Evolutionary conservation across 2,113 vertebrate genomes (phyloP).

Genomic region (Aleadryas rufinucha): DNA sequence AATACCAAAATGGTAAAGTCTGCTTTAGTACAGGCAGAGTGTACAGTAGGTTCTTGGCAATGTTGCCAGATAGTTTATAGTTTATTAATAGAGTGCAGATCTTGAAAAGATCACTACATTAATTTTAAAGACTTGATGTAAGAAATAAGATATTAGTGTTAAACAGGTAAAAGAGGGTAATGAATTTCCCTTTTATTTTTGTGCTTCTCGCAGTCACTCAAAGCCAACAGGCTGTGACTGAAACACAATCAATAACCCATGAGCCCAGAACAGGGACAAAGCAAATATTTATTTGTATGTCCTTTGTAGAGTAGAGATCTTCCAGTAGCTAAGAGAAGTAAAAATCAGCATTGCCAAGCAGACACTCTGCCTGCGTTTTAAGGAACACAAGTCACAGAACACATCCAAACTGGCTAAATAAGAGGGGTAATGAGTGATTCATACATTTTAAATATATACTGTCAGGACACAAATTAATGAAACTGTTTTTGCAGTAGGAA

Average conservation of each 20-base stretch:
- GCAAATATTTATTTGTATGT: not conserved
- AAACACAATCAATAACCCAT: not conserved
- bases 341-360: not conserved
- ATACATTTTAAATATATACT: not conserved
- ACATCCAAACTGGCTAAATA: not conserved
- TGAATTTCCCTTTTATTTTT: not conserved
- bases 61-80: not conserved
- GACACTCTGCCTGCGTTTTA: fast-evolving
- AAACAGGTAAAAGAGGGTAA: not conserved
- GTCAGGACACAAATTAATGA: not conserved
- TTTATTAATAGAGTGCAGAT: not conserved
- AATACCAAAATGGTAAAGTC: not conserved
- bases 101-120: not conserved
- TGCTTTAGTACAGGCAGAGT: not conserved
- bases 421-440: not conserved
- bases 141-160: not conserved
- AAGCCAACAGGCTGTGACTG: not conserved
- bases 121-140: not conserved
- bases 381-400: not conserved
- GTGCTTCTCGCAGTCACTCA: not conserved
- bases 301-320: not conserved
- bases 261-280: not conserved
- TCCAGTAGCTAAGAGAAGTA: not conserved
- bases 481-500: not conserved
- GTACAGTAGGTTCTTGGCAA: not conserved